phyloP scores from a whole-genome alignment of 92 coral and sea anemone species.

The Parazoanthus atlanticus region DNA sequence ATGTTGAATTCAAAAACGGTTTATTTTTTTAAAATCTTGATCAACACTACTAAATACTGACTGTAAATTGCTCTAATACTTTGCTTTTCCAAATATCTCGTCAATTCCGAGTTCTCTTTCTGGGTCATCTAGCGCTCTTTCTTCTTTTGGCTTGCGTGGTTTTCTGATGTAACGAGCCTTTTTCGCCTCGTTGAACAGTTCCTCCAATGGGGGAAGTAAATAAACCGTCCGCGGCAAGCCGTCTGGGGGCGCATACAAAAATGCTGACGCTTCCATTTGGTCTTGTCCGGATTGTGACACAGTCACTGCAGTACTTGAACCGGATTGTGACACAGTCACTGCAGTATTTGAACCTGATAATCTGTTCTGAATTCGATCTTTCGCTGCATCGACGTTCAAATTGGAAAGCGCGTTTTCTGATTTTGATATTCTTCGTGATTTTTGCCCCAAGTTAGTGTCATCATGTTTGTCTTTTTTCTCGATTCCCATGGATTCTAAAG shows the following conservation, averaged over 20 bases:
- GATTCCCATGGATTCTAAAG: slow-evolving; percentile 21
- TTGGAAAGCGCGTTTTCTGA: slow-evolving; percentile 53
- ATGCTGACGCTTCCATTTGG: slow-evolving; percentile 66
- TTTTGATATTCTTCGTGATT: slow-evolving; percentile 46
- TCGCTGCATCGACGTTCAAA: slow-evolving; percentile 66
- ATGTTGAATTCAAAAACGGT: not conserved
- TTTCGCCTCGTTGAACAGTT: slow-evolving; percentile 84
- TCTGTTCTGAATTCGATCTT: slow-evolving; percentile 75
- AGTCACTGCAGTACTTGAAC: slow-evolving; percentile 28
- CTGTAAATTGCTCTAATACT: not conserved
- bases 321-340: slow-evolving; percentile 35
- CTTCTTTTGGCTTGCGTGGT: slow-evolving; percentile 62
- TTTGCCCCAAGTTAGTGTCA: not conserved
- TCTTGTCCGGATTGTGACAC: slow-evolving; percentile 47
- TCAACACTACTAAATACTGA: not conserved
- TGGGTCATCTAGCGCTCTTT: slow-evolving; percentile 78
- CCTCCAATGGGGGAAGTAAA: slow-evolving; percentile 84
- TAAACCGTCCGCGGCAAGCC: slow-evolving; percentile 92
- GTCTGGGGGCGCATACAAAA: slow-evolving; percentile 96
- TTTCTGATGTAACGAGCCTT: slow-evolving; percentile 93
- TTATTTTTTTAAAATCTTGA: not conserved
- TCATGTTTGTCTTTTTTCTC: slow-evolving; percentile 24
- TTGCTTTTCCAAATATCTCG: slow-evolving; percentile 84
- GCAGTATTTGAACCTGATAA: slow-evolving; percentile 44
- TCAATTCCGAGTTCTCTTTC: slow-evolving; percentile 91